Conservation (phyloP, 2,888 invertebrate genomes). For the Sialis lutaria region DNA sequence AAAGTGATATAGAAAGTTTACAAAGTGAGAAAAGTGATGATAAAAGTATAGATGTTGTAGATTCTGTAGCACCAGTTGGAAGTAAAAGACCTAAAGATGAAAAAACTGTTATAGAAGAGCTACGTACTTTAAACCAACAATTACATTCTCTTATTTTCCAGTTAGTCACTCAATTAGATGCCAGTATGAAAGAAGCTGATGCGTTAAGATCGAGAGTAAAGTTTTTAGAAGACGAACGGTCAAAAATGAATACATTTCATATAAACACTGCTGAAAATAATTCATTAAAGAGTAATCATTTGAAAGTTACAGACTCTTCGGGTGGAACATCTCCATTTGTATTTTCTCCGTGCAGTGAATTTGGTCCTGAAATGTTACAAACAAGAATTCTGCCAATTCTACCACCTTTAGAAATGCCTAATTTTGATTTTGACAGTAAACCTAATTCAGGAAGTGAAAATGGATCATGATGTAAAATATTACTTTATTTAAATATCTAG, state of each 20-base stretch:
- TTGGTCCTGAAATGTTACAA: slow-evolving; percentile 21
- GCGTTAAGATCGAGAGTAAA: slow-evolving; percentile 36
- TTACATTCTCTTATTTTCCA: slow-evolving; percentile 37
- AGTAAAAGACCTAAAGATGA: slow-evolving; percentile 43
- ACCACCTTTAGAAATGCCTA: slow-evolving; percentile 42
- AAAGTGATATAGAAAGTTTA: slow-evolving; percentile 19
- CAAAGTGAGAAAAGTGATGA: background rate
- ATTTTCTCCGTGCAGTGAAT: slow-evolving; percentile 24
- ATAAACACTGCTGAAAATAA: slow-evolving; percentile 13
- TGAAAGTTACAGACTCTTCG: slow-evolving; percentile 23
- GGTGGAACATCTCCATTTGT: slow-evolving; percentile 25
- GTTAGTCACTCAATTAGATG: slow-evolving; percentile 43
- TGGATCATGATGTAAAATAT: no score
- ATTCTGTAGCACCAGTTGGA: slow-evolving; percentile 18
- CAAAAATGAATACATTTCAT: background rate
- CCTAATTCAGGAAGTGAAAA: background rate
- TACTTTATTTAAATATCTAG: no score
- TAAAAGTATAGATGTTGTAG: slow-evolving; percentile 11
- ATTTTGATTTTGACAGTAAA: slow-evolving; percentile 26
- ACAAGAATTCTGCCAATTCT: slow-evolving; percentile 26
- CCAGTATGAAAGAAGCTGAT: slow-evolving; percentile 44
- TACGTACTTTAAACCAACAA: slow-evolving; percentile 44
- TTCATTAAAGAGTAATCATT: slow-evolving; percentile 12
- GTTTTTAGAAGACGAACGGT: slow-evolving; percentile 32
- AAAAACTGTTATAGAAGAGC: slow-evolving; percentile 44